phyloP scores from a whole-genome alignment of 2,113 vertebrate genomes.

The Gymnocephalus cernua region DNA sequence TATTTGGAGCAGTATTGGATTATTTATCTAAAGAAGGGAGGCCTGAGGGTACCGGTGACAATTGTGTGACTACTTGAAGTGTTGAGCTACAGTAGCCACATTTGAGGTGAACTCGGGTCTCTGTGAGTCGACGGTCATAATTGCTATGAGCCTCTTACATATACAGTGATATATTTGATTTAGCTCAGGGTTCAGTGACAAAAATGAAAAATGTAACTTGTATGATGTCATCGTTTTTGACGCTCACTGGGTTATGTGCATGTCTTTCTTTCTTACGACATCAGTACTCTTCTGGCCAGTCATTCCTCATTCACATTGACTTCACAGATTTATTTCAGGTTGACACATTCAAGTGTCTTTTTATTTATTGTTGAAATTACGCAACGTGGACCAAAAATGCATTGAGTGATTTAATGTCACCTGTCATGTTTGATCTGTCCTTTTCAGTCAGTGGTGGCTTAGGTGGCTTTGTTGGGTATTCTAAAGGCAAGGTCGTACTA shows the following conservation, averaged over 20 bases:
- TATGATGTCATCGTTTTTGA: conserved; percentile 80
- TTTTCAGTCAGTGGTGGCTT: conserved; percentile 45
- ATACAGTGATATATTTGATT: conserved; percentile 70
- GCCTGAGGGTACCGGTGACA: conserved; percentile 70
- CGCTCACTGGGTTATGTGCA: conserved; percentile 60
- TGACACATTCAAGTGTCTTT: conserved; percentile 49
- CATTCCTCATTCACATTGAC: conserved; percentile 28
- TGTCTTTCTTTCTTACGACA: conserved; percentile 39
- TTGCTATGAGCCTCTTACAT: conserved; percentile 63
- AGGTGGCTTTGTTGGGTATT: conserved; percentile 22
- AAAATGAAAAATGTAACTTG: conserved; percentile 68
- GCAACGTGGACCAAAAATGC: conserved; percentile 79
- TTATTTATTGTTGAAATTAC: conserved; percentile 44
- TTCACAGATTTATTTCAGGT: conserved; percentile 22
- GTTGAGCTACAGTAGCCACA: conserved; percentile 33
- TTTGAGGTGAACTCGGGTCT: conserved; percentile 73
- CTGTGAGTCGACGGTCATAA: conserved; percentile 40
- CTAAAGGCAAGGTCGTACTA: conserved; percentile 26
- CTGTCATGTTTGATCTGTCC: conserved; percentile 35
- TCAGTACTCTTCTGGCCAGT: conserved; percentile 38
- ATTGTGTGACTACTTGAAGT: conserved; percentile 43
- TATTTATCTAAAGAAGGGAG: conserved; percentile 45
- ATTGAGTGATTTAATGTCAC: conserved; percentile 41
- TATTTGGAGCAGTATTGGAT: conserved; percentile 57
- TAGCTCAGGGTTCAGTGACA: conserved; percentile 83